Evolutionary conservation across 2,113 vertebrate species (phyloP).

Genomic region (Anthoscopus minutus): DNA sequence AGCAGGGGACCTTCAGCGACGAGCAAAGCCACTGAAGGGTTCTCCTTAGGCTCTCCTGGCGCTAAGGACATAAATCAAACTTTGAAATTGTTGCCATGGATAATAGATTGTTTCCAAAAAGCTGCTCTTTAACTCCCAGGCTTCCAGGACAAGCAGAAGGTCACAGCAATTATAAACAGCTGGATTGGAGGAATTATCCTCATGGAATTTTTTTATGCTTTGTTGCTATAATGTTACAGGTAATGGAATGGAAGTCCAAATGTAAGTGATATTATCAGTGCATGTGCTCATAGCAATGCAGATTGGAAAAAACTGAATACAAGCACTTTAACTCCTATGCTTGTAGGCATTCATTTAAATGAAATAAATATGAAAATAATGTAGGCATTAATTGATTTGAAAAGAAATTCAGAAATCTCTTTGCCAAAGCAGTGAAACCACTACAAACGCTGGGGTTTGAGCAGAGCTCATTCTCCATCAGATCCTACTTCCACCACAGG

Average conservation of each 20-base stretch:
- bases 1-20: not conserved
- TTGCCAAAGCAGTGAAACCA: not conserved
- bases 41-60: not conserved
- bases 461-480: not conserved
- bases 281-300: not conserved
- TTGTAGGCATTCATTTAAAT: not conserved
- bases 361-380: not conserved
- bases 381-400: not conserved
- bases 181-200: not conserved
- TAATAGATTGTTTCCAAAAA: not conserved
- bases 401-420: not conserved
- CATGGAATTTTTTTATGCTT: not conserved
- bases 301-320: not conserved
- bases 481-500: not conserved
- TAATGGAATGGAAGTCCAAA: not conserved
- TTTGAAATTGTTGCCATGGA: not conserved
- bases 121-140: not conserved
- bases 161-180: not conserved
- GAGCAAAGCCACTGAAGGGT: not conserved
- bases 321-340: not conserved
- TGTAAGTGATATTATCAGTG: not conserved
- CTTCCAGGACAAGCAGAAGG: not conserved
- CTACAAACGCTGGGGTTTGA: not conserved
- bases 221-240: not conserved
- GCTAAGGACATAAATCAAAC: not conserved